phyloP scores from a whole-genome alignment of 2,888 invertebrate genomes.

The Hypselothyrea guttata region DNA sequence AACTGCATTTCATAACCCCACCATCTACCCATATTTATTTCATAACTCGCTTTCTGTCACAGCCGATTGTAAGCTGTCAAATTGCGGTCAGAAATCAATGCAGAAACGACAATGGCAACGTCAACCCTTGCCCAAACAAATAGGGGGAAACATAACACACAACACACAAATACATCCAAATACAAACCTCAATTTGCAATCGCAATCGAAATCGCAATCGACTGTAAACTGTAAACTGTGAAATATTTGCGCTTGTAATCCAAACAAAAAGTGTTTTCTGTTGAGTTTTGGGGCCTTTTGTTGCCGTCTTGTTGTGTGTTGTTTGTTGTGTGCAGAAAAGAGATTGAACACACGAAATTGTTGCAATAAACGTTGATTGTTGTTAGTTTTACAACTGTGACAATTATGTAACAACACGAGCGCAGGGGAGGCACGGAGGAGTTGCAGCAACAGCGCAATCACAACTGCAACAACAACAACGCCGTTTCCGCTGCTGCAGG shows the following conservation, averaged over 20 bases:
- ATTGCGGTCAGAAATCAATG: not conserved
- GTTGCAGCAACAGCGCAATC: slow-evolving; percentile 60
- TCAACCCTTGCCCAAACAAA: not conserved
- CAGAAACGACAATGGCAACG: too few species aligned
- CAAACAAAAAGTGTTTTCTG: slow-evolving; percentile 8
- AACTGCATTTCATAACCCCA: too few species aligned
- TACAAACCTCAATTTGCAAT: too few species aligned
- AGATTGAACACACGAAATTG: slow-evolving; percentile 67
- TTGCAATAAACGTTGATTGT: slow-evolving; percentile 71
- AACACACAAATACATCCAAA: too few species aligned
- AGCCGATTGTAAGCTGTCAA: not conserved
- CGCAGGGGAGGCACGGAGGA: not conserved
- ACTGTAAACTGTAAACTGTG: too few species aligned
- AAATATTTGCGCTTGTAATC: slow-evolving; percentile 14
- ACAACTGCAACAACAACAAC: slow-evolving; percentile 38
- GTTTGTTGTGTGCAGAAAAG: too few species aligned
- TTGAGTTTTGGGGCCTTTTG: slow-evolving; percentile 2
- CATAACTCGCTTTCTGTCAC: too few species aligned
- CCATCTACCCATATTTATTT: too few species aligned
- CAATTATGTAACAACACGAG: slow-evolving; percentile 62
- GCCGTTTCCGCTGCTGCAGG: slow-evolving; percentile 46
- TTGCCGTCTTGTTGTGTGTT: slow-evolving; percentile 50
- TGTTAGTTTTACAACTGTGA: slow-evolving; percentile 67
- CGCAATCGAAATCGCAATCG: too few species aligned
- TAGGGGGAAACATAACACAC: too few species aligned